These are phyloP conservation scores for Aselliscus stoliczkanus DNA, from an alignment of 2,797 vertebrate species.

Conservation along the genomic window DNA sequence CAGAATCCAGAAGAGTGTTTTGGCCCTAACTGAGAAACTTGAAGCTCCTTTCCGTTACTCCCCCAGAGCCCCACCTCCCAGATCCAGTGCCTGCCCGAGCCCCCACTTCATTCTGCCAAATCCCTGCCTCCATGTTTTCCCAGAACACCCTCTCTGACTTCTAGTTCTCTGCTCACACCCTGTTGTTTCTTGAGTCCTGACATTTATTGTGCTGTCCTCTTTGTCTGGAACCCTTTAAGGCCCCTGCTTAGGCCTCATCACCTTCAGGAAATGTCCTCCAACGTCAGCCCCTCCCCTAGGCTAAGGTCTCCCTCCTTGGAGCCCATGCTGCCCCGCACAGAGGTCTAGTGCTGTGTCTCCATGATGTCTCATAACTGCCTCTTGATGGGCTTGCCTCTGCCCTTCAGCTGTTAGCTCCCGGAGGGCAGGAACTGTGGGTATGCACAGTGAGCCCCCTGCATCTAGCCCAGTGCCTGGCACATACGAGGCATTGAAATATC, in stretches of 20 bases:
- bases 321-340: no score
- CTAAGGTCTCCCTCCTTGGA: neutral
- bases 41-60: neutral
- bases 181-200: neutral
- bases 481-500: neutral
- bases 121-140: neutral
- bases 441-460: neutral
- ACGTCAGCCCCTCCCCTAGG: neutral
- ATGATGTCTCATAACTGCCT: neutral
- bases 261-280: neutral
- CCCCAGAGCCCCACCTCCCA: rapidly evolving
- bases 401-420: neutral
- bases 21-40: neutral
- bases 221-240: neutral
- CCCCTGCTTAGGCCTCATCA: neutral
- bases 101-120: neutral
- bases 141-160: neutral
- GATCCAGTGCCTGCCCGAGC: neutral
- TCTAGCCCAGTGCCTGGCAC: neutral
- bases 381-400: neutral
- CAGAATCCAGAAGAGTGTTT: neutral
- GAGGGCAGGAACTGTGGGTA: neutral
- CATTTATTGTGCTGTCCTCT: neutral
- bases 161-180: neutral
- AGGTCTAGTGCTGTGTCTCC: neutral